Base-by-base conservation (phyloP, 2,113 vertebrate genomes). In the Cephalopholis sonnerati region DNA sequence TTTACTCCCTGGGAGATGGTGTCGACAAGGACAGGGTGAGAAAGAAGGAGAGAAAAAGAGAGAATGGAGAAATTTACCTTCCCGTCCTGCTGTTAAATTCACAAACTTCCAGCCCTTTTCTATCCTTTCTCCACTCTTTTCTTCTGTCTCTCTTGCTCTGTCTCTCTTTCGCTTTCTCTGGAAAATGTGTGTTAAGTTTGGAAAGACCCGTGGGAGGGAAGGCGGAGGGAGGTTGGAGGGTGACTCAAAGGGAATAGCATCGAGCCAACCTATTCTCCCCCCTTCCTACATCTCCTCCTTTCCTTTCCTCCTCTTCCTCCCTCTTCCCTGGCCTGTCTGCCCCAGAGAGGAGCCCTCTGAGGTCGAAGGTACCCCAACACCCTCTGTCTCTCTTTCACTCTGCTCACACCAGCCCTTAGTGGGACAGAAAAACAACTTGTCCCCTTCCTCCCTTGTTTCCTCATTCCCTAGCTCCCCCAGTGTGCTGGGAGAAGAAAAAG, bases 151-250 rank as follows among this genome's bases (percentile, higher is more conserved):
- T 81, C 58, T 58, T 4, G 22, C 7, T 62, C 1, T 50, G 5
- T 58, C 50, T 87, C n/a, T 81, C 67, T 65, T 77, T 85, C 11
- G 48, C 77, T 85, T 87, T 91, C 74, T 89, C 87, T 95, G 95
- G 94, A 95, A 95, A 95, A 93, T 93, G 91, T 95, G 93, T 94
- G 92, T 93, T 93, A 91, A 92, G 94, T 95, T 94, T 93, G 90
- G 92, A 94, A 93, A 83, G 91, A 85, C 83, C 88, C 61, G 7
- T 51, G 72, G 91, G 81, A 89, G 83, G 77, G 57, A 80, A 89
- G 73, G 77, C 39, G 59, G 74, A 86, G 83, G 91, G 83, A 80
- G 75, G 79, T 70, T 88, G 79, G 88, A 87, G 77, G 69, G 65
- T 32, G 84, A 78, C 83, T 83, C 79, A n/a, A 57, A 85, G 84